phyloP scores from a whole-genome alignment of 2,113 vertebrate genomes.

The Charina bottae region DNA sequence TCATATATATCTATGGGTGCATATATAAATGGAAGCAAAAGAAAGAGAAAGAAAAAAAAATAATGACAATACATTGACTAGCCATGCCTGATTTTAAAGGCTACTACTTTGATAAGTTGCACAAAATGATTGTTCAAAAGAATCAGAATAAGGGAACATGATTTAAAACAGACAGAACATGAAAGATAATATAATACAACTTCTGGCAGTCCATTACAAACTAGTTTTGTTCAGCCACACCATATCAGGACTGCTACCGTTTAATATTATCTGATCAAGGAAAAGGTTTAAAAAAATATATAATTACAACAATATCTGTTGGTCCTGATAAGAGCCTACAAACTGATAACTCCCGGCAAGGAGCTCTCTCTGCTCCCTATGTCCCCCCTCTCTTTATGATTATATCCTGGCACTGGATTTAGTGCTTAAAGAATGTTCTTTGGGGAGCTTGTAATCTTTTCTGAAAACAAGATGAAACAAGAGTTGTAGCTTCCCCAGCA shows the following conservation, averaged over 20 bases:
- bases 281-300: slow-evolving; percentile 57
- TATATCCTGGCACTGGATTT: slow-evolving; percentile 11
- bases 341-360: slow-evolving; percentile 34
- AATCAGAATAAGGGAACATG: slow-evolving; percentile 12
- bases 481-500: background rate
- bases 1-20: background rate
- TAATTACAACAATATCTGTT: slow-evolving; percentile 51
- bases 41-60: background rate
- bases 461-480: background rate
- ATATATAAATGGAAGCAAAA: background rate
- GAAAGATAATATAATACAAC: slow-evolving; percentile 52
- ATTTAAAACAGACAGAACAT: slow-evolving; percentile 49
- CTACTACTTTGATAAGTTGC: slow-evolving; percentile 35
- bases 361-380: slow-evolving; percentile 10
- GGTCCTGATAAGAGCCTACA: slow-evolving; percentile 47
- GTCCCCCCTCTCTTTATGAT: slow-evolving; percentile 21
- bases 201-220: slow-evolving; percentile 43
- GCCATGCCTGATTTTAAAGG: slow-evolving; percentile 20
- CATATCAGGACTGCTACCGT: slow-evolving; percentile 34
- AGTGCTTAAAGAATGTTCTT: slow-evolving; percentile 38
- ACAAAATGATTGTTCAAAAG: slow-evolving; percentile 21
- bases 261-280: slow-evolving; percentile 55
- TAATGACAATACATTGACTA: background rate
- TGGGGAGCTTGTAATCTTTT: slow-evolving; percentile 18
- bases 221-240: slow-evolving; percentile 55